Conservation (phyloP, 2,797 vertebrate genomes). For the Apogon talboti region DNA sequence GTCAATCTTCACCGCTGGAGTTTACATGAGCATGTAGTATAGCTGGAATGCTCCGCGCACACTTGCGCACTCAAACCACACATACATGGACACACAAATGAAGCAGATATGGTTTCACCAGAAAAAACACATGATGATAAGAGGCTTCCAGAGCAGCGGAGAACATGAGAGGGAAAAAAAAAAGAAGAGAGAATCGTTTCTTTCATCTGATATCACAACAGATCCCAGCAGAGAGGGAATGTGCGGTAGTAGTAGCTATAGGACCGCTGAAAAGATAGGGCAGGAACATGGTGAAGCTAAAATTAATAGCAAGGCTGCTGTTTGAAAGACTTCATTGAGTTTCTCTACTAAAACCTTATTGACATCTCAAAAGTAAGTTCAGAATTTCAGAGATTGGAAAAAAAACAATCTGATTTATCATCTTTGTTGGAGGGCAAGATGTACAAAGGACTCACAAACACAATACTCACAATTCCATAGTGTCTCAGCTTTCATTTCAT, state of each 20-base stretch:
- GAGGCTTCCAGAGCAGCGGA: conserved; percentile 54
- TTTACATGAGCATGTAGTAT: conserved; percentile 41
- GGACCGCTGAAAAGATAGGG: conserved; percentile 46
- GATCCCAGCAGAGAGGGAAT: conserved; percentile 43
- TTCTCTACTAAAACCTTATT: conserved; percentile 33
- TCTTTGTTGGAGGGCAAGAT: background rate
- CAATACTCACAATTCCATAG: background rate
- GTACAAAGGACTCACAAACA: background rate
- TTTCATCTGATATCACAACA: conserved; percentile 68
- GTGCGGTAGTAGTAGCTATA: conserved; percentile 37
- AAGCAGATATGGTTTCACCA: conserved; percentile 47
- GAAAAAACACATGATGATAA: conserved; percentile 56
- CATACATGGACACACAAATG: conserved; percentile 19
- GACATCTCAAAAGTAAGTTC: conserved; percentile 37
- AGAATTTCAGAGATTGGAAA: conserved; percentile 30
- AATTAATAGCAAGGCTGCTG: conserved; percentile 52
- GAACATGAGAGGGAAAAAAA: conserved; percentile 16
- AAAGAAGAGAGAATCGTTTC: conserved; percentile 17
- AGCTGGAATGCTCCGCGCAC: conserved; percentile 18
- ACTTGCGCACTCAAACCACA: background rate
- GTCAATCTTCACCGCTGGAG: conserved; percentile 66
- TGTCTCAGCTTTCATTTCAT: background rate
- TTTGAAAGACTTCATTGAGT: conserved; percentile 48
- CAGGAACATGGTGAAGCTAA: conserved; percentile 52
- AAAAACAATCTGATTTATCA: conserved; percentile 1